These are phyloP conservation scores for Plectrocnemia conspersa DNA, from an alignment of 1,140 invertebrate species.

Conservation along the genomic window DNA sequence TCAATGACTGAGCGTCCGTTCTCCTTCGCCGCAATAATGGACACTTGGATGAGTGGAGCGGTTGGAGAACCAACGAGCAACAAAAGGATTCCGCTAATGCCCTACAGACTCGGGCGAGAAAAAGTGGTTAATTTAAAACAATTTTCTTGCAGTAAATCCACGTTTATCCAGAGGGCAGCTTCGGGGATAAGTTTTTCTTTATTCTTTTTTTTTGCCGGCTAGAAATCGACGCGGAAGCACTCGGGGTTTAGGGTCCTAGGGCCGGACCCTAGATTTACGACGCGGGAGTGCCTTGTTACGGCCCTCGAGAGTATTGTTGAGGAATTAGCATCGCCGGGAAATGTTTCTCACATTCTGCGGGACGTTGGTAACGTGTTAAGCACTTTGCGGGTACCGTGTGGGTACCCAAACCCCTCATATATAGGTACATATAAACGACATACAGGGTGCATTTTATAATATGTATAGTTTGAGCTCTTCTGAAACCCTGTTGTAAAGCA, in stretches of 20 bases:
- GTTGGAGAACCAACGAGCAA: no score
- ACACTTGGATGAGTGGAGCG: no score
- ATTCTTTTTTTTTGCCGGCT: not conserved
- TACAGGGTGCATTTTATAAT: no score
- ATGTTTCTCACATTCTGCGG: slow-evolving; percentile 21
- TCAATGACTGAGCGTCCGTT: no score
- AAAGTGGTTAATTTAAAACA: slow-evolving; percentile 3
- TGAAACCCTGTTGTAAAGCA: no score
- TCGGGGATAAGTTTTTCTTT: not conserved
- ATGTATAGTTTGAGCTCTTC: no score
- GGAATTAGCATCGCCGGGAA: slow-evolving; percentile 31
- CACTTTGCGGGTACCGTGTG: slow-evolving; percentile 22
- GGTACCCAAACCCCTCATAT: no score
- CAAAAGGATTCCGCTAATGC: not conserved
- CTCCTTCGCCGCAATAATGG: no score
- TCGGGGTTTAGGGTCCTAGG: not conserved
- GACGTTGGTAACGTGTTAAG: slow-evolving; percentile 19
- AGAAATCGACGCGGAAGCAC: not conserved
- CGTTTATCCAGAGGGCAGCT: not conserved
- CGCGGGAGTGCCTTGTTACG: not conserved
- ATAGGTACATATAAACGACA: no score
- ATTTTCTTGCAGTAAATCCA: not conserved
- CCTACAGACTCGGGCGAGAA: not conserved
- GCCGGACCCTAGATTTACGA: not conserved
- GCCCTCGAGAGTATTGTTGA: slow-evolving; percentile 33